Percentiles rank a stretch among this genome's conserved stretches.
Conservation (phyloP, 1,140 invertebrate genomes). For the Drosophila tropicalis region DNA sequence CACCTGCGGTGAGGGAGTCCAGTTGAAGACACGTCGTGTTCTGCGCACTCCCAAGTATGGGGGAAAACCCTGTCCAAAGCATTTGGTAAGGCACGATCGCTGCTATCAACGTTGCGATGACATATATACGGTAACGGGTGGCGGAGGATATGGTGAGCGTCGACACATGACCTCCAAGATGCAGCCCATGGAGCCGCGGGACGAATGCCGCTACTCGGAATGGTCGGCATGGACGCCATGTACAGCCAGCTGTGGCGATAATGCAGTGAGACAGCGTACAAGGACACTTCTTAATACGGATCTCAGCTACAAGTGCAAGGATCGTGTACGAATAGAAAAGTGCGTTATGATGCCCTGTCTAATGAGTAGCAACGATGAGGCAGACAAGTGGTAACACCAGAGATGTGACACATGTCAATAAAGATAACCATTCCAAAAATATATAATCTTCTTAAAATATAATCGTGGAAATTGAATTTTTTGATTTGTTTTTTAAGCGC, state of each 20-base stretch:
- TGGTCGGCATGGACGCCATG: constrained; percentile 88
- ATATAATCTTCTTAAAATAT: constrained; percentile 36
- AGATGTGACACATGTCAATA: background rate
- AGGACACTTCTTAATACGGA: constrained; percentile 76
- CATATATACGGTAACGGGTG: constrained; percentile 67
- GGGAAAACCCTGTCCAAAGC: constrained; percentile 88
- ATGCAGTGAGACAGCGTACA: constrained; percentile 73
- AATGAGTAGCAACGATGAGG: constrained; percentile 70
- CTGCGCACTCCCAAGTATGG: constrained; percentile 86
- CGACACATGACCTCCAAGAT: constrained; percentile 43
- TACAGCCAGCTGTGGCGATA: constrained; percentile 85
- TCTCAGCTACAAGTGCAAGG: constrained; percentile 77
- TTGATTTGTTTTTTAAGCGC: too few relatives aligned
- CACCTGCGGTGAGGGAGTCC: constrained; percentile 86
- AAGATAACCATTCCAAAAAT: background rate
- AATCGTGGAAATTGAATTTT: background rate
- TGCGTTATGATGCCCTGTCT: constrained; percentile 78
- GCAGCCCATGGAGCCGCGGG: constrained; percentile 36
- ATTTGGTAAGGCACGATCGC: constrained; percentile 81
- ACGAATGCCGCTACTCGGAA: constrained; percentile 85
- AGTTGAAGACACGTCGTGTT: constrained; percentile 83
- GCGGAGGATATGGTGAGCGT: constrained; percentile 47
- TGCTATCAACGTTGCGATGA: constrained; percentile 81
- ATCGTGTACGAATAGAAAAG: constrained; percentile 78
- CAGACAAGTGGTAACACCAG: constrained; percentile 53